Conservation (phyloP, 2,113 vertebrate species). For the Syrmaticus mikado region DNA sequence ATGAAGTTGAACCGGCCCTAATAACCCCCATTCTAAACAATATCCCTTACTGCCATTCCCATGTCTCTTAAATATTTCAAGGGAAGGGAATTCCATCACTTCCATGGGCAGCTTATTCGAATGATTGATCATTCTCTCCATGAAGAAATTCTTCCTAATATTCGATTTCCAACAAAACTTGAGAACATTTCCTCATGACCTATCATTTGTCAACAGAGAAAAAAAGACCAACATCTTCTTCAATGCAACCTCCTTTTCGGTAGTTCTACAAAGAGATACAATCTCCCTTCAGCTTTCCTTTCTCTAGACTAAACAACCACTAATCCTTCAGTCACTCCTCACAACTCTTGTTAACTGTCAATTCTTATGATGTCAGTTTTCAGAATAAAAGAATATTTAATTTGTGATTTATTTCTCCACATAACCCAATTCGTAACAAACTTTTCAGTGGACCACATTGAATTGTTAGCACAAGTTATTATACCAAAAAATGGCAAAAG, state of each 20-base stretch:
- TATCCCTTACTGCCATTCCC: neutral
- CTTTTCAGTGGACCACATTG: neutral
- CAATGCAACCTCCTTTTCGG: neutral
- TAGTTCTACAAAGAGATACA: neutral
- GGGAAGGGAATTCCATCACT: neutral
- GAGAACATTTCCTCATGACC: neutral
- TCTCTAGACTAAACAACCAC: neutral
- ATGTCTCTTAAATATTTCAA: neutral
- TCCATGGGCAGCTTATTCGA: neutral
- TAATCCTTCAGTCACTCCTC: neutral
- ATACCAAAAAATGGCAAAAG: neutral
- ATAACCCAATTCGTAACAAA: neutral
- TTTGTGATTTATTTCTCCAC: neutral
- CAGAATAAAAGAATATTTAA: neutral
- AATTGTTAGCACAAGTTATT: neutral
- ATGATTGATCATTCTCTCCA: neutral
- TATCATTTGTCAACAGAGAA: neutral
- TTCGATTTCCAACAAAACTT: neutral
- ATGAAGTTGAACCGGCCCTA: neutral
- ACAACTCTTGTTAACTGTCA: neutral
- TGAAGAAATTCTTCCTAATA: neutral
- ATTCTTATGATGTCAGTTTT: neutral
- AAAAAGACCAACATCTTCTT: neutral
- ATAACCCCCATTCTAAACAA: neutral
- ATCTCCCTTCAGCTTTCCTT: neutral